Percentiles rank a stretch among this genome's conserved stretches.
Conservation (phyloP, 2,888 invertebrate genomes). For the Saturnia pavonia region DNA sequence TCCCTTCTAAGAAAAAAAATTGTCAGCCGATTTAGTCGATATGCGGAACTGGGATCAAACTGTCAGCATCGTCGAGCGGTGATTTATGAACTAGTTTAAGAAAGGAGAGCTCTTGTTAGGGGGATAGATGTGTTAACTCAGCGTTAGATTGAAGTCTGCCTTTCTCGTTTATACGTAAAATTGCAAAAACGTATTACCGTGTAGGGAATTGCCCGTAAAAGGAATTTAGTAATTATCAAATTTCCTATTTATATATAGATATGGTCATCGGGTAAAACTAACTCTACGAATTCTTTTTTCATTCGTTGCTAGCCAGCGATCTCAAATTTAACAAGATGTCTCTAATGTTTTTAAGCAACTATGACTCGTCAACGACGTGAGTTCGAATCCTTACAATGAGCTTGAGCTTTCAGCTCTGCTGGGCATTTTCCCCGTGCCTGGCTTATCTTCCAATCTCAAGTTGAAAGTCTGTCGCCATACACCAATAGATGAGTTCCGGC, state of each 20-base stretch:
- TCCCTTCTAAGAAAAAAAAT: not conserved
- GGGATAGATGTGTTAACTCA: constrained; percentile 7
- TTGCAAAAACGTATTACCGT: not conserved
- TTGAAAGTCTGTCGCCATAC: too few species aligned
- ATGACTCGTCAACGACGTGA: too few species aligned
- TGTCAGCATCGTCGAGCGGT: not conserved
- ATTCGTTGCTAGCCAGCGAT: too few species aligned
- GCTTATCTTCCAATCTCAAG: too few species aligned
- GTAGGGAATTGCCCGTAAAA: not conserved
- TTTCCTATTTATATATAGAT: not conserved
- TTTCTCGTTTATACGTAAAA: not conserved
- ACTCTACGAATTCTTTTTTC: too few species aligned
- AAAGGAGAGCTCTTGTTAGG: constrained; percentile 4
- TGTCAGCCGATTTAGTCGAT: constrained; percentile 7
- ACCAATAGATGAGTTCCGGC: too few species aligned
- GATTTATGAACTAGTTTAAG: constrained; percentile 13
- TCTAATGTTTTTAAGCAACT: too few species aligned
- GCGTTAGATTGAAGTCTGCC: constrained; percentile 9
- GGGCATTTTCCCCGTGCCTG: too few species aligned
- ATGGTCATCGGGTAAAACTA: too few species aligned
- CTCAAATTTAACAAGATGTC: too few species aligned
- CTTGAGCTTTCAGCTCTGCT: too few species aligned
- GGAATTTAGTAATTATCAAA: not conserved
- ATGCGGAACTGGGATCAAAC: constrained; percentile 1
- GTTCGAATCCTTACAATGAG: too few species aligned